Conservation (phyloP, 2,797 vertebrate genomes). For the Pseudochromis fuscus region DNA sequence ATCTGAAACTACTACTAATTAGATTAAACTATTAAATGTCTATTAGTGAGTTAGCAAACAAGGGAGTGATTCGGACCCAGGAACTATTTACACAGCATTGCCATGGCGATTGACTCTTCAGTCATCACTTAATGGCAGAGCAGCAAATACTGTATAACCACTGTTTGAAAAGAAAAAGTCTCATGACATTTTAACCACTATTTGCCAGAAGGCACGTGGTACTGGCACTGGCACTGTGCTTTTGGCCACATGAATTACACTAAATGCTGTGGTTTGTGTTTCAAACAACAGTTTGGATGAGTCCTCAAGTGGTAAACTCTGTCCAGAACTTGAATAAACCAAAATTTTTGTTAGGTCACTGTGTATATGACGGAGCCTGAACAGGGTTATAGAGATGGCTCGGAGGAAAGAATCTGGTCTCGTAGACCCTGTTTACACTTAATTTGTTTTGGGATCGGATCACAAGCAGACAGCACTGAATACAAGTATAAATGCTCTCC, state of each 20-base stretch:
- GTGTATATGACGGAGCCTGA: background rate
- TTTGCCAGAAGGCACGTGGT: constrained; percentile 18
- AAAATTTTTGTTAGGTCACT: background rate
- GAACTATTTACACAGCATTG: background rate
- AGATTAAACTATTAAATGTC: constrained; percentile 1
- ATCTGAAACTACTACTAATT: constrained; percentile 6
- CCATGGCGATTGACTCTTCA: background rate
- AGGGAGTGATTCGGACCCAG: constrained; percentile 1
- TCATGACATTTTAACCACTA: constrained; percentile 25
- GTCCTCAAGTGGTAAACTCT: background rate
- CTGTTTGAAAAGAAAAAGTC: background rate
- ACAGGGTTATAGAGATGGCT: background rate
- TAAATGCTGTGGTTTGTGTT: background rate
- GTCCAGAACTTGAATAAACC: background rate
- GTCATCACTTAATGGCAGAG: constrained; percentile 6
- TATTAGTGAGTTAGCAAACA: constrained; percentile 1
- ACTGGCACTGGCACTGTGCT: too few relatives aligned
- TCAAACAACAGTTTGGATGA: background rate
- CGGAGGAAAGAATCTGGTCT: too few relatives aligned
- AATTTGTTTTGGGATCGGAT: too few relatives aligned
- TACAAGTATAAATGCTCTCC: too few relatives aligned
- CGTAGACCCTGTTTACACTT: too few relatives aligned
- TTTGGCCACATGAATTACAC: background rate
- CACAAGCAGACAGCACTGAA: too few relatives aligned
- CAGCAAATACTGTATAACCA: constrained; percentile 8